Percentiles rank a stretch among this genome's conserved stretches.
These are phyloP conservation scores for Trinorchestia longiramus DNA, from an alignment of 1,140 invertebrate genomes.

Conservation along the genomic window DNA sequence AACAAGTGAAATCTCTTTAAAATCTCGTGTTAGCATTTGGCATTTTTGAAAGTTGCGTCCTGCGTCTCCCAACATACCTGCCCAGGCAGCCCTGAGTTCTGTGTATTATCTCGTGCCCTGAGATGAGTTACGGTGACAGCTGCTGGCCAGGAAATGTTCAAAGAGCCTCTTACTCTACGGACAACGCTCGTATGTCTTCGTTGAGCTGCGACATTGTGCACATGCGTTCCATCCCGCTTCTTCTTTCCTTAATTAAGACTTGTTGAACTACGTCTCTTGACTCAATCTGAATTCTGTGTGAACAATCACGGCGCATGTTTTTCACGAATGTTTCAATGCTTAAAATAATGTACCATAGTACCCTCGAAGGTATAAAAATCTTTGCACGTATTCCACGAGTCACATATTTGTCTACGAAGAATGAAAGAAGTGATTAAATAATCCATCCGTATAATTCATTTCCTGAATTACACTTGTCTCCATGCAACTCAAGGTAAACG, in stretches of 20 bases:
- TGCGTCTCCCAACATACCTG: not conserved
- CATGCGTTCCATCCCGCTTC: not conserved
- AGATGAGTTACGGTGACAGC: not conserved
- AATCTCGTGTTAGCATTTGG: not conserved
- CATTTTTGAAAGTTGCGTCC: not conserved
- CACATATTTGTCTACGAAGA: too few relatives aligned
- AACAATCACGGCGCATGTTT: not conserved
- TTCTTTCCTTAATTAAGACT: not conserved
- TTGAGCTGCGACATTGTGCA: not conserved
- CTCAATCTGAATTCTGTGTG: not conserved
- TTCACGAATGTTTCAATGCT: not conserved
- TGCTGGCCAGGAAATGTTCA: not conserved
- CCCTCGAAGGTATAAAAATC: too few relatives aligned
- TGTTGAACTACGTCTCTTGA: not conserved
- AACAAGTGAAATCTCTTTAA: not conserved
- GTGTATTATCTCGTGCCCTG: not conserved
- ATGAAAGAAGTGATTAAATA: too few relatives aligned
- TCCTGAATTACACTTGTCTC: too few relatives aligned
- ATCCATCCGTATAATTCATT: too few relatives aligned
- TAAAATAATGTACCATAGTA: too few relatives aligned
- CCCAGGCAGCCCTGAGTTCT: not conserved
- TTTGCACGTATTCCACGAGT: too few relatives aligned
- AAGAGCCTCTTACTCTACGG: not conserved
- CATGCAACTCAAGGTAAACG: too few relatives aligned
- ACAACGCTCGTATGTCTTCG: not conserved